Conservation (phyloP, 2,113 vertebrate genomes). For the Bubalus kerabau region DNA sequence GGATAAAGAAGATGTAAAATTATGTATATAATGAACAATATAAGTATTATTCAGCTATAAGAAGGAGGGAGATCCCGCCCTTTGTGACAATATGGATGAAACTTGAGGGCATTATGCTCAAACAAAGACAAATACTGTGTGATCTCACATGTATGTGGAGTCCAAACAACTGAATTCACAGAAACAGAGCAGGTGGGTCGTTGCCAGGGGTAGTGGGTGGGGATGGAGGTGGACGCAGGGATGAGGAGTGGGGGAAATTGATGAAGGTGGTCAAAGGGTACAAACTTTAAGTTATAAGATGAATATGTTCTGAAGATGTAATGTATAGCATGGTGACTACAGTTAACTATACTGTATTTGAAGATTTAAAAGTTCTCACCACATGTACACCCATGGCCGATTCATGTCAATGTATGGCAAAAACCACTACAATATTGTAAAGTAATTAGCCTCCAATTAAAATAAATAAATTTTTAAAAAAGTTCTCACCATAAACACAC, state of each 20-base stretch:
- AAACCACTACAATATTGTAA: background rate
- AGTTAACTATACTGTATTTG: background rate
- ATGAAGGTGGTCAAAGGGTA: background rate
- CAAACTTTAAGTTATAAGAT: background rate
- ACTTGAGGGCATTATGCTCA: background rate
- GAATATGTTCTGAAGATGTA: background rate
- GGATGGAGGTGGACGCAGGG: background rate
- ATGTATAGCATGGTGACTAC: background rate
- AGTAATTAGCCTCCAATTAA: background rate
- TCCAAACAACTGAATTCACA: background rate
- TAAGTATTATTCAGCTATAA: background rate
- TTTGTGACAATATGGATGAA: background rate
- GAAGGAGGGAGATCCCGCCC: background rate
- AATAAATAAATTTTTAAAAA: background rate
- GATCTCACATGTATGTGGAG: background rate
- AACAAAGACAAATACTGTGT: background rate
- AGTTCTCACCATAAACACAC: background rate
- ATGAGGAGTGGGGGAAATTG: background rate
- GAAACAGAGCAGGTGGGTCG: background rate
- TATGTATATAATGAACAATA: background rate
- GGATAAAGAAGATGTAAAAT: background rate
- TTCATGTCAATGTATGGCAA: background rate
- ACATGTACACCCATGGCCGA: background rate
- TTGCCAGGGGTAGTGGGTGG: background rate
- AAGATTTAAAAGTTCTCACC: background rate